A percentile compares a stretch with the other conserved stretches of the same genome.
phyloP scores from a whole-genome alignment of 2,888 invertebrate species.

The Cantharis rufa region DNA sequence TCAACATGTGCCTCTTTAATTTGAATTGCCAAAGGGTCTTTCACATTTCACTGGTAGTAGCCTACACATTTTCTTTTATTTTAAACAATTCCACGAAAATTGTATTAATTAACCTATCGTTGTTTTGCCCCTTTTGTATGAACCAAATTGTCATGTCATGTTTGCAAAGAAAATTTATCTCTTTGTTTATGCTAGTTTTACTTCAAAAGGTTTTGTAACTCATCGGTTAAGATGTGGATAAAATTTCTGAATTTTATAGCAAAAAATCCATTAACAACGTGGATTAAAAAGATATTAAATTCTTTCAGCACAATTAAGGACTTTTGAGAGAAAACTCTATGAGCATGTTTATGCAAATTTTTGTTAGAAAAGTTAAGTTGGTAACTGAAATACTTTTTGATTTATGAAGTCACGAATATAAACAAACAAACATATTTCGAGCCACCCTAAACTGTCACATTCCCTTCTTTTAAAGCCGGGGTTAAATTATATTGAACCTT shows the following conservation, averaged over 20 bases:
- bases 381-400: background rate
- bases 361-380: background rate
- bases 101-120: background rate
- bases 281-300: background rate
- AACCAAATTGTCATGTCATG: background rate
- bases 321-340: background rate
- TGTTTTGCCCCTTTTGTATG: background rate
- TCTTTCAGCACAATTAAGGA: background rate
- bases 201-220: background rate
- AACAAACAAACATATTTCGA: background rate
- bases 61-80: background rate
- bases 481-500: background rate
- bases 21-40: background rate
- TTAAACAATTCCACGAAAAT: background rate
- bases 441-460: background rate
- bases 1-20: background rate
- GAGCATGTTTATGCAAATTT: background rate
- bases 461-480: background rate
- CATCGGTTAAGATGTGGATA: background rate
- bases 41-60: background rate
- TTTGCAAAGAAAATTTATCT: background rate
- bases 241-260: background rate
- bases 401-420: background rate
- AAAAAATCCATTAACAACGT: background rate
- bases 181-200: background rate